These are phyloP conservation scores for Nowickia ferox DNA, from an alignment of 2,888 invertebrate genomes.

Conservation along the genomic window DNA sequence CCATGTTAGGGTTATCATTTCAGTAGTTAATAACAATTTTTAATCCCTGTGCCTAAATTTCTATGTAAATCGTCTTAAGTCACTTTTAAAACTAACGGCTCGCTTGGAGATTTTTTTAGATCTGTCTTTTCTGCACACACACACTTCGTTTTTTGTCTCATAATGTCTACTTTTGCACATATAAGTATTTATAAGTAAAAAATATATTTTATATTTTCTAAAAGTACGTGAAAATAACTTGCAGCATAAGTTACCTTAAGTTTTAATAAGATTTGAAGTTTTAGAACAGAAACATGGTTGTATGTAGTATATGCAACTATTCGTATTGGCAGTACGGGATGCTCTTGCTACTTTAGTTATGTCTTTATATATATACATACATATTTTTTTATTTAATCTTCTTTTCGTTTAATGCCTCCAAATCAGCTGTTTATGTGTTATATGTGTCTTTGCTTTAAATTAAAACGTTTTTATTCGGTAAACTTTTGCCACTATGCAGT, in stretches of 20 bases:
- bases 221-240: conserved; percentile 51
- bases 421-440: too few relatives aligned
- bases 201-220: conserved; percentile 1
- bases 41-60: too few relatives aligned
- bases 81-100: too few relatives aligned
- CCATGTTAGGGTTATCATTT: too few relatives aligned
- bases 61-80: too few relatives aligned
- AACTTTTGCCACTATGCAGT: too few relatives aligned
- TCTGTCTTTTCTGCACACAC: not conserved
- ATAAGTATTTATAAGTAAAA: not conserved
- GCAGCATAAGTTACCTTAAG: conserved; percentile 27
- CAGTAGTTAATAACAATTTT: too few relatives aligned
- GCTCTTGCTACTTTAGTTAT: not conserved
- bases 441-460: too few relatives aligned
- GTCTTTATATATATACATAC: too few relatives aligned
- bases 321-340: not conserved
- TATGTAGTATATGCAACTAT: not conserved
- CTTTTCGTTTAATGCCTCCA: too few relatives aligned
- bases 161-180: not conserved
- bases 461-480: too few relatives aligned
- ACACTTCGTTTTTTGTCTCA: not conserved
- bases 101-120: not conserved
- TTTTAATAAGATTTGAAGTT: conserved; percentile 42
- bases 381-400: too few relatives aligned
- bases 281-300: not conserved